Base-by-base conservation (phyloP, 2,113 vertebrate species). In the Colaptes auratus region DNA sequence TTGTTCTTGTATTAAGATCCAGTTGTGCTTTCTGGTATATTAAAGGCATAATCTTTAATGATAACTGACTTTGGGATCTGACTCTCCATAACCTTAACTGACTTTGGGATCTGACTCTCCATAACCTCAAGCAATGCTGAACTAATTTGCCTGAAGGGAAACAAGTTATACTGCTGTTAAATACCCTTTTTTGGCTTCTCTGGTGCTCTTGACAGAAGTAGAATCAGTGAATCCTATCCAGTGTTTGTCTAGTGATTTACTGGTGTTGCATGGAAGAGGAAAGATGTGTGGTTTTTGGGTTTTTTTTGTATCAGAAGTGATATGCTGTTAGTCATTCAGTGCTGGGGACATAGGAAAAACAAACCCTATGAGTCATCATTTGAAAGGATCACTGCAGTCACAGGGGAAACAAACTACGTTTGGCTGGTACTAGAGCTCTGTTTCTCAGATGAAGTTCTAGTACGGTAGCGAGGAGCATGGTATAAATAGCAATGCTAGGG, bases 401-500 rank as follows among this genome's bases (percentile, higher is more conserved):
- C 0, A 0, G 46, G 21, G 21, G 3, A 1, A 5, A 8, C 10
- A 13, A 13, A 4, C 5, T 52, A 3, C 0, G 12, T 60, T 42
- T 60, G 59, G 35, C 73, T 79, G 65, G 60, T 60, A 25, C 12
- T 31, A 69, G 48, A 11, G 88, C 77, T 39, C 58, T 0, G 20
- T 74, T 92, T 31, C 63, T 75, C 8, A 52, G 85, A 56, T 1
- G 8, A 72, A 92, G 89, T 92, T 88, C 87, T 91, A 2, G 1
- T 69, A 94, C 85, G 72, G 81, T 75, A 88, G 91, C 44, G 61
- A 92, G 74, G 60, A 89, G 35, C 59, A 20, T 1, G 46, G 93
- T 94, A 96, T 95, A 96, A 96, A 96, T 96, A 97, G 94, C 94
- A 90, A 52, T 4, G 82, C 90, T 75, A 71, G 93, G 79, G 69